Conservation (phyloP, 1,140 invertebrate genomes). For the Antheraea pernyi region DNA sequence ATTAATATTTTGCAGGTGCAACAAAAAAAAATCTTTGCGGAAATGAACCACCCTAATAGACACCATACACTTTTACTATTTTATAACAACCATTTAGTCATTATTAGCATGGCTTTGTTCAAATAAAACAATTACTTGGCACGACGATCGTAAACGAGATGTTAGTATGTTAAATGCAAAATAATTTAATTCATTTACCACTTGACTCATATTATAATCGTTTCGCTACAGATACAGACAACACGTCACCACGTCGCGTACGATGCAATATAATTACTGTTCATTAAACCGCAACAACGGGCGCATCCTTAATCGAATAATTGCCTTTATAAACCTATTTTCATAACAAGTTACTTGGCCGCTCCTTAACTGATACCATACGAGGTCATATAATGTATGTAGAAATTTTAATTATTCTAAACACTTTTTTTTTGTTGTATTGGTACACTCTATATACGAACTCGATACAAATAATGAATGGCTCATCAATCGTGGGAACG, state of each 20-base stretch:
- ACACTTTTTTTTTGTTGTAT: too few species aligned
- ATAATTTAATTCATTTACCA: background rate
- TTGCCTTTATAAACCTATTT: constrained; percentile 34
- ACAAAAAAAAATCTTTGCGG: too few species aligned
- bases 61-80: too few species aligned
- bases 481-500: too few species aligned
- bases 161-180: background rate
- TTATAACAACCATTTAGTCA: too few species aligned
- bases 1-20: too few species aligned
- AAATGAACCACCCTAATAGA: too few species aligned
- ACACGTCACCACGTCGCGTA: constrained; percentile 5
- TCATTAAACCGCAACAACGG: constrained; percentile 53
- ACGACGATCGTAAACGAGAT: too few species aligned
- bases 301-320: constrained; percentile 62
- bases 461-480: too few species aligned
- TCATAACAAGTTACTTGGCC: background rate
- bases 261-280: constrained; percentile 59
- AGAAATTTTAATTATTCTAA: background rate
- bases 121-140: too few species aligned
- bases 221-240: background rate
- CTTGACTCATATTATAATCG: background rate
- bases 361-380: constrained; percentile 2
- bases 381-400: background rate
- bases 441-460: too few species aligned
- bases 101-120: too few species aligned